Conservation (phyloP, 1,140 invertebrate species). For the Potamilus streckersoni region DNA sequence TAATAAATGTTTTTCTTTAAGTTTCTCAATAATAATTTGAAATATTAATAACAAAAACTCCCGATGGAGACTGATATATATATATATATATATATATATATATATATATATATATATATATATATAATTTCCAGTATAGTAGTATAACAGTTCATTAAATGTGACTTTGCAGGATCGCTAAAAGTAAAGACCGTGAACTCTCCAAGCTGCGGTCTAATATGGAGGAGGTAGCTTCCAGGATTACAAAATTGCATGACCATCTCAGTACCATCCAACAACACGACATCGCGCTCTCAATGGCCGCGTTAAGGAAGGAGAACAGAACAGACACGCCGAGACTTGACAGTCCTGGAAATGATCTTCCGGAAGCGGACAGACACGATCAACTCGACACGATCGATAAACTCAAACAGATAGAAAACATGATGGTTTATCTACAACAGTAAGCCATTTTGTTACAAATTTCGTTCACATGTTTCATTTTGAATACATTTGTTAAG, state of each 20-base stretch:
- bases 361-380: slow-evolving; percentile 25
- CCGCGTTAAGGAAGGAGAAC: slow-evolving; percentile 17
- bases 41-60: no score
- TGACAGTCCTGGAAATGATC: slow-evolving; percentile 25
- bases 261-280: slow-evolving; percentile 27
- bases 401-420: slow-evolving; percentile 25
- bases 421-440: slow-evolving; percentile 27
- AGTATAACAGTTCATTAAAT: no score
- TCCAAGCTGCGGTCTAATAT: slow-evolving; percentile 9
- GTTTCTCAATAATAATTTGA: no score
- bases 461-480: no score
- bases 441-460: slow-evolving; percentile 10
- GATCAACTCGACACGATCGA: slow-evolving; percentile 15
- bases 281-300: slow-evolving; percentile 26
- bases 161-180: slow-evolving; percentile 2
- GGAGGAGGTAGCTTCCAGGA: slow-evolving; percentile 18
- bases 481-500: no score
- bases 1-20: no score
- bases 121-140: no score
- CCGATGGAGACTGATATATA: no score
- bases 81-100: no score
- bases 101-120: no score
- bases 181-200: slow-evolving; percentile 17
- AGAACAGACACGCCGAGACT: slow-evolving; percentile 1
- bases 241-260: slow-evolving; percentile 24